Evolutionary conservation across 2,797 vertebrate species (phyloP).

Genomic region (Malacoraja senta): DNA sequence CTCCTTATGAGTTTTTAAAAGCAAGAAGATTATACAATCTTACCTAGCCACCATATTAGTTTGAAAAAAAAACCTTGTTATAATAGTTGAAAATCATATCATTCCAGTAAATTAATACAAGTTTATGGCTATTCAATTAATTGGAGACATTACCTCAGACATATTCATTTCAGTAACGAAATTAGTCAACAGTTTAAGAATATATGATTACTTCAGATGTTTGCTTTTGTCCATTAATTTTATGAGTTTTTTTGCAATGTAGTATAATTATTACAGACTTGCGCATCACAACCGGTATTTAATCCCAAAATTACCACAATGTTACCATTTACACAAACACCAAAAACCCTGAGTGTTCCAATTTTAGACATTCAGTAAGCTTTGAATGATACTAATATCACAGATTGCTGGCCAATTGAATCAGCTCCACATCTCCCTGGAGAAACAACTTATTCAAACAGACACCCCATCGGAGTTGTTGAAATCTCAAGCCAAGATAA

Average conservation of each 20-base stretch:
- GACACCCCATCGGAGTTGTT: background rate
- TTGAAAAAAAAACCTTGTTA: background rate
- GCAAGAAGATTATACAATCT: background rate
- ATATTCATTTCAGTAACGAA: background rate
- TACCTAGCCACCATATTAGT: background rate
- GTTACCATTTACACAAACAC: background rate
- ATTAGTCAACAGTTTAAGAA: background rate
- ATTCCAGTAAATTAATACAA: background rate
- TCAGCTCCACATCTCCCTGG: background rate
- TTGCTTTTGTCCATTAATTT: background rate
- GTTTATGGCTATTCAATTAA: constrained; percentile 10
- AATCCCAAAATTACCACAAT: background rate
- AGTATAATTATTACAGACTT: background rate
- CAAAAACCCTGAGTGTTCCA: constrained; percentile 10
- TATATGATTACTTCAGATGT: background rate
- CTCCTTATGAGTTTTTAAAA: background rate
- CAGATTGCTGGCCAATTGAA: background rate
- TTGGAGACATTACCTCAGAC: background rate
- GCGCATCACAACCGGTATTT: background rate
- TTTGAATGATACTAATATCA: background rate
- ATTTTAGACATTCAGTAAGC: background rate
- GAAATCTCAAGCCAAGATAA: background rate
- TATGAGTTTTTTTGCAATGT: background rate
- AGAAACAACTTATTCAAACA: background rate
- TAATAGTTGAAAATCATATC: background rate